Evolutionary conservation across 2,797 vertebrate genomes (phyloP), one percentile per base, ranked within the genome.

Genomic region (Callimico goeldii): DNA sequence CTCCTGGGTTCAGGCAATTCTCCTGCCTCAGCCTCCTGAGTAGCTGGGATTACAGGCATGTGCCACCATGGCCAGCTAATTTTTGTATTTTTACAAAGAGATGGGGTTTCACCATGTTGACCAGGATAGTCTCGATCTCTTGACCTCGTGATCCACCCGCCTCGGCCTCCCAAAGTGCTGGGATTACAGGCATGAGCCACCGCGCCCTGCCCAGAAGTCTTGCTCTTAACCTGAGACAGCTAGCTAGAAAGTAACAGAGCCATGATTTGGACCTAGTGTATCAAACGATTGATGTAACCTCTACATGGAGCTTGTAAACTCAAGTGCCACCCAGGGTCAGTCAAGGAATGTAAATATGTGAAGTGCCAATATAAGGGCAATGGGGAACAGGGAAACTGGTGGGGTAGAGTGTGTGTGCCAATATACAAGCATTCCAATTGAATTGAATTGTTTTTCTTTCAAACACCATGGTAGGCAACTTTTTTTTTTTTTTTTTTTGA

Each of bases 391-490:
- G 52, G 8, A 79, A 30, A 8, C 22, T 36, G 39, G 43, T 2
- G 1, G 81, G 14, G 22, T 0, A 13, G 39, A 39, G 17, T 4
- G 14, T 10, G 9, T 11, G 2, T 7, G n/a, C 28, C 50, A 48
- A 10, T 15, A 46, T 79, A 17, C 36, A 75, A 36, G 55, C 43
- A 33, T 67, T 93, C 76, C 11, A 13, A 77, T 4, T 26, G 50
- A 17, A 77, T 3, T 26, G 57, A 85, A 88, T 5, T 57, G 19
- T 19, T 87, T 64, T 94, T 33, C 61, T 94, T 94, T 76, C 72
- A 73, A 83, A 88, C 7, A 83, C 41, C 20, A 13, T 5, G 19
- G 36, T 36, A 64, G 33, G 20, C 28, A 88, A 39, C 61, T 77
- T 15, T 36, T 6, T 20, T 50, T 50, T 17, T 3, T 50, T 52